Conservation (phyloP, 1,140 invertebrate species). For the Acromyrmex heyeri region DNA sequence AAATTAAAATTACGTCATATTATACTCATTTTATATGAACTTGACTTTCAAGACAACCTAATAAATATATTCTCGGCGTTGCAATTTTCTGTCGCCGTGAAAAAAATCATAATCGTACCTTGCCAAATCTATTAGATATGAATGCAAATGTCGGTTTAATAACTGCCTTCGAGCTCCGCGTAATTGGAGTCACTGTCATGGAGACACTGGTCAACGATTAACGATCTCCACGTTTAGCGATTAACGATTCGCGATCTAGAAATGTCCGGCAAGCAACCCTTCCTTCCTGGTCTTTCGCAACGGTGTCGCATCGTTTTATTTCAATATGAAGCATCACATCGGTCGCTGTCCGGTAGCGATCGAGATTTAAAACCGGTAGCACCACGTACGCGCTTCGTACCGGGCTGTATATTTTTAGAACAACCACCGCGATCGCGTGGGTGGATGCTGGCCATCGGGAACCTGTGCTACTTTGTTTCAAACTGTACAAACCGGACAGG, state of each 20-base stretch:
- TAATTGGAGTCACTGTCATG: constrained; percentile 41
- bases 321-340: constrained; percentile 58
- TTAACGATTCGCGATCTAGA: constrained; percentile 30
- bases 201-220: constrained; percentile 17
- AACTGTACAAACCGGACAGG: constrained; percentile 58
- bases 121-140: constrained; percentile 23
- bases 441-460: constrained; percentile 77
- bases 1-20: background rate
- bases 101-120: constrained; percentile 33
- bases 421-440: constrained; percentile 80
- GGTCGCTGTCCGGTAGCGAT: constrained; percentile 69
- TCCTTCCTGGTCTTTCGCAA: background rate
- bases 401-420: constrained; percentile 82
- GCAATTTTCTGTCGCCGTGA: constrained; percentile 20
- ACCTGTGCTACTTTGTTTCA: constrained; percentile 75
- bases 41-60: background rate
- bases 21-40: background rate
- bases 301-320: constrained; percentile 59
- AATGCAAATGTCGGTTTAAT: constrained; percentile 50
- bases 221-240: constrained; percentile 54
- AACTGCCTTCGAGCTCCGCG: background rate
- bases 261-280: constrained; percentile 16
- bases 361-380: constrained; percentile 85
- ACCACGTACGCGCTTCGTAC: constrained; percentile 72
- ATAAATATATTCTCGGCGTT: background rate